phyloP scores from a whole-genome alignment of 1,140 invertebrate species.

The Eufriesea mexicana region DNA sequence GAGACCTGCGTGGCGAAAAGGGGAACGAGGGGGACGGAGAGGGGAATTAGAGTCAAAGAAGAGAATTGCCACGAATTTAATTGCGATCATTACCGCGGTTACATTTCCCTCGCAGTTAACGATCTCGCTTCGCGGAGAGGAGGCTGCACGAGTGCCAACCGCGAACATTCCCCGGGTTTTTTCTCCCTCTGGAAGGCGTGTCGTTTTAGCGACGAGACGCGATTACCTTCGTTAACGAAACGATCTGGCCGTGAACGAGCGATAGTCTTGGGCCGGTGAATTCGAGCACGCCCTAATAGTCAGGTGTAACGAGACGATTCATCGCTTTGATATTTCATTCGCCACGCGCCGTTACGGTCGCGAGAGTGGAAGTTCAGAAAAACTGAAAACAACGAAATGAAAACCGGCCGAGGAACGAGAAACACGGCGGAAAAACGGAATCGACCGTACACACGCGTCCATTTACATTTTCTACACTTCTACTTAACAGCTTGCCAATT shows the following conservation, averaged over 20 bases:
- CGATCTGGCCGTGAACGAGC: slow-evolving; percentile 1
- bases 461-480: slow-evolving; percentile 6
- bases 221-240: slow-evolving; percentile 28
- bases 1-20: too few relatives aligned
- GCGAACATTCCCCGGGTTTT: slow-evolving; percentile 10
- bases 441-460: neutral
- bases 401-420: neutral
- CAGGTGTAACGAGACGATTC: slow-evolving; percentile 22
- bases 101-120: slow-evolving; percentile 44
- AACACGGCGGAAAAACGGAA: neutral
- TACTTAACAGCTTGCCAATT: neutral
- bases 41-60: slow-evolving; percentile 18
- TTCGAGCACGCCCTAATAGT: slow-evolving; percentile 17
- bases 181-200: neutral
- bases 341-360: slow-evolving; percentile 9
- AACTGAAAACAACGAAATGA: neutral
- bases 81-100: slow-evolving; percentile 53
- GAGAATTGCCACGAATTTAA: slow-evolving; percentile 55
- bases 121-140: slow-evolving; percentile 9
- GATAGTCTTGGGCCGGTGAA: neutral
- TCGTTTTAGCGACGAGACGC: slow-evolving; percentile 12
- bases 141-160: slow-evolving; percentile 7
- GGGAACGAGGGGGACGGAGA: neutral
- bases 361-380: neutral
- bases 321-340: slow-evolving; percentile 6